Evolutionary conservation across 2,797 vertebrate genomes (phyloP), one percentile per base, ranked within the genome.

Genomic region (Allobates femoralis): DNA sequence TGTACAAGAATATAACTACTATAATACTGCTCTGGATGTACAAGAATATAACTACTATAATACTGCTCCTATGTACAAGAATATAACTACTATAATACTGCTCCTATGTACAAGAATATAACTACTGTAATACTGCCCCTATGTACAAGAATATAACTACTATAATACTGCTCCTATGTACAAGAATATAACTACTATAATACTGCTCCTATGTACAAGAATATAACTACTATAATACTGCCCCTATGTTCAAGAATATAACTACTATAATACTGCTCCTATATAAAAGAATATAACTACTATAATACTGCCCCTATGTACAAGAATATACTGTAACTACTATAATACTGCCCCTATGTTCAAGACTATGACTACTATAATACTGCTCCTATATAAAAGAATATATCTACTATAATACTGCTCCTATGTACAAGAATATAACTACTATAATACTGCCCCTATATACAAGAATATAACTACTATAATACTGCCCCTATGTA

Each of bases 1-100:
- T 58, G n/a, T n/a, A n/a, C n/a, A n/a, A n/a, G n/a, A n/a, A 60
- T 60, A 60, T 60, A 60, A 60, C 56, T 60, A 60, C 56, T 60
- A 60, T 60, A 60, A 60, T 60, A 60, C 56, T 60, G 23, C 55
- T 21, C 11, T 8, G 3, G 23, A n/a, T 60, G 23, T 60, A 60
- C 21, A 60, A 60, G 56, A 60, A 60, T 60, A 60, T 60, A 60
- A 60, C 56, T n/a, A 60, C 56, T 60, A 60, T 60, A 60, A 60
- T 60, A 60, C 23, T n/a, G 56, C 21, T 7, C 56, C 56, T n/a
- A 56, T 56, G 55, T 56, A 56, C 55, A 56, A 23, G 55, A 56
- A 56, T 56, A 56, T 56, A 56, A 56, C 55, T 56, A 21, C 55
- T 56, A 56, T 56, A 56, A 56, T 56, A 56, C 55, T 56, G 5